A percentile compares a stretch with the other conserved stretches of the same genome.
These are phyloP conservation scores for Ceyx cyanopectus DNA, from an alignment of 2,113 vertebrate genomes.

Conservation along the genomic window DNA sequence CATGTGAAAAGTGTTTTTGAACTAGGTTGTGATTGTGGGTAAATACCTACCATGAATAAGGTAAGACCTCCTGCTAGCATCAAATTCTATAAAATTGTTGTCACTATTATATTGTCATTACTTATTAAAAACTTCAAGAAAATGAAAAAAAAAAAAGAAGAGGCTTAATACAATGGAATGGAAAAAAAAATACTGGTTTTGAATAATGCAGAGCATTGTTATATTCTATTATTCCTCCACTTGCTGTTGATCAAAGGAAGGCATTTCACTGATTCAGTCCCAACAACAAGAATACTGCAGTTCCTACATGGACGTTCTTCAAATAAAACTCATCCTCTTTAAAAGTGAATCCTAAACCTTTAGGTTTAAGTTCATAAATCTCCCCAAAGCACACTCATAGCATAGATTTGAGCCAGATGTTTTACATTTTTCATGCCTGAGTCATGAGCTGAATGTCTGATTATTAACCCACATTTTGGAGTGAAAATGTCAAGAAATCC, in stretches of 20 bases:
- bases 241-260: background rate
- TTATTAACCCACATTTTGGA: slow-evolving; percentile 11
- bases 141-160: background rate
- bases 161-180: background rate
- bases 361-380: background rate
- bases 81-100: background rate
- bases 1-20: background rate
- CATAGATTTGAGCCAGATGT: slow-evolving; percentile 38
- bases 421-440: slow-evolving; percentile 54
- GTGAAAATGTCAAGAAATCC: slow-evolving; percentile 2
- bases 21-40: background rate
- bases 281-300: background rate
- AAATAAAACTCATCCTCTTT: background rate
- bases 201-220: background rate
- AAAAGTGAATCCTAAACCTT: background rate
- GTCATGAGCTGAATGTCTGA: slow-evolving; percentile 7
- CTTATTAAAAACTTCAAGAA: background rate
- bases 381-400: background rate
- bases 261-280: background rate
- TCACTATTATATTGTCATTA: background rate
- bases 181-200: background rate
- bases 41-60: background rate
- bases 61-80: background rate
- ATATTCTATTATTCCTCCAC: background rate
- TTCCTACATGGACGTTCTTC: background rate